phyloP scores from a whole-genome alignment of 2,888 invertebrate genomes.

The Adineta ricciae region DNA sequence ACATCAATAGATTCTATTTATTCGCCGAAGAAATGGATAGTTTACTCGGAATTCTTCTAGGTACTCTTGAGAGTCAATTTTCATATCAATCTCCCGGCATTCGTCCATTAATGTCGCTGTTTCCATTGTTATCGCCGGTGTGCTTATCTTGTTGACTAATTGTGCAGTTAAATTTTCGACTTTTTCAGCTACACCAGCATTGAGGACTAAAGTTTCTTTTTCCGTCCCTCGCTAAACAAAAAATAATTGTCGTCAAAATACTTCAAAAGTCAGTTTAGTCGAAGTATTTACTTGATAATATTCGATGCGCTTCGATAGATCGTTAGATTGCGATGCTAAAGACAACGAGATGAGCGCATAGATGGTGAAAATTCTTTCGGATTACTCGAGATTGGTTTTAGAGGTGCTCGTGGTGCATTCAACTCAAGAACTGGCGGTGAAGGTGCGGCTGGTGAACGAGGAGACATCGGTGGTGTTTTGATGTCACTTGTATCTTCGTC shows the following conservation, averaged over 20 bases:
- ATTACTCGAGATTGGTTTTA: not conserved
- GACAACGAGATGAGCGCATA: too few species aligned
- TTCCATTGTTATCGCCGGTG: conserved; percentile 18
- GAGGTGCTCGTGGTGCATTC: not conserved
- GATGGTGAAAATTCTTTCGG: not conserved
- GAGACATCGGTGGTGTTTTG: not conserved
- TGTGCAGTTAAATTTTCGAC: not conserved
- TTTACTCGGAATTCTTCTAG: conserved; percentile 10
- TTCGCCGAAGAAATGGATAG: too few species aligned
- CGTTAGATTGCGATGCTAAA: not conserved
- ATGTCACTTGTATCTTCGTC: conserved; percentile 20
- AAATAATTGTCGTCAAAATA: not conserved
- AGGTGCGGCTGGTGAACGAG: not conserved
- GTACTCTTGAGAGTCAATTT: not conserved
- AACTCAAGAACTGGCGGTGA: not conserved
- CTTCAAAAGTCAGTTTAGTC: not conserved
- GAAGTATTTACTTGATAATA: not conserved
- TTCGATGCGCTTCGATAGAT: not conserved
- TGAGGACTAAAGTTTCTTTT: not conserved
- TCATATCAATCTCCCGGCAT: not conserved
- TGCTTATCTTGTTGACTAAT: conserved; percentile 4
- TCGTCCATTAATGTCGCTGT: conserved; percentile 17
- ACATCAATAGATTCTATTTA: not conserved
- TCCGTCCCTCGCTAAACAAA: not conserved
- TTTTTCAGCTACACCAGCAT: conserved; percentile 12